Percentiles rank a stretch among this genome's conserved stretches.
Conservation (phyloP, 2,113 vertebrate genomes). For the Onychostoma macrolepis region DNA sequence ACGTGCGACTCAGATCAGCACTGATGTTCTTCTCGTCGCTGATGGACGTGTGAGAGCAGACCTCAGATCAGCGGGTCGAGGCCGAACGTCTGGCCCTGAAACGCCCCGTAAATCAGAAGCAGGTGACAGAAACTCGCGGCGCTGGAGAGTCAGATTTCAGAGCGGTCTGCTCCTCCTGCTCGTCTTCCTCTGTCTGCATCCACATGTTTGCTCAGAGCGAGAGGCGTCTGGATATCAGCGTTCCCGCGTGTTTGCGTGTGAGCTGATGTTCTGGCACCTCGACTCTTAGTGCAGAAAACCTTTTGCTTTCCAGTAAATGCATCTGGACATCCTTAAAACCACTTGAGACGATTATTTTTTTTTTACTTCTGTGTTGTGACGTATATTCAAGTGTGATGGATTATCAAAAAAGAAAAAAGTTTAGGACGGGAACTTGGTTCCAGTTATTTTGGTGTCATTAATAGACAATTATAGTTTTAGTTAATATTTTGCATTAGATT, state of each 20-base stretch:
- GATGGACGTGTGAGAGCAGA: neutral
- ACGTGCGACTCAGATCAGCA: neutral
- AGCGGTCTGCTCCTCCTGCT: too few species aligned
- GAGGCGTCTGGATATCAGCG: conserved; percentile 1
- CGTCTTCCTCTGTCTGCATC: conserved; percentile 53
- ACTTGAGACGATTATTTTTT: too few species aligned
- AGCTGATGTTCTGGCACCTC: neutral
- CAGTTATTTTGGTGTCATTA: too few species aligned
- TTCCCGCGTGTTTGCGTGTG: neutral
- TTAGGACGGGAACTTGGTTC: too few species aligned
- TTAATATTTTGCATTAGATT: too few species aligned
- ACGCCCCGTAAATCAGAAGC: conserved; percentile 54
- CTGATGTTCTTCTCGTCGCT: neutral
- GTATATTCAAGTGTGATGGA: too few species aligned
- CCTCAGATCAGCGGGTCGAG: conserved; percentile 1
- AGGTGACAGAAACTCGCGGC: conserved; percentile 53
- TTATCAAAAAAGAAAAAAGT: too few species aligned
- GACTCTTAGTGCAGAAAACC: neutral
- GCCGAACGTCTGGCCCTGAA: conserved; percentile 1
- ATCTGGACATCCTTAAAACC: too few species aligned
- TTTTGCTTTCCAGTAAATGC: neutral
- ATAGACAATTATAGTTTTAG: too few species aligned
- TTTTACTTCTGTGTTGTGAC: too few species aligned
- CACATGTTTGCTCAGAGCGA: conserved; percentile 49
- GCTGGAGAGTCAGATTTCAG: conserved; percentile 51